Evolutionary conservation across 2,113 vertebrate species (phyloP).

Genomic region (Lota lota): DNA sequence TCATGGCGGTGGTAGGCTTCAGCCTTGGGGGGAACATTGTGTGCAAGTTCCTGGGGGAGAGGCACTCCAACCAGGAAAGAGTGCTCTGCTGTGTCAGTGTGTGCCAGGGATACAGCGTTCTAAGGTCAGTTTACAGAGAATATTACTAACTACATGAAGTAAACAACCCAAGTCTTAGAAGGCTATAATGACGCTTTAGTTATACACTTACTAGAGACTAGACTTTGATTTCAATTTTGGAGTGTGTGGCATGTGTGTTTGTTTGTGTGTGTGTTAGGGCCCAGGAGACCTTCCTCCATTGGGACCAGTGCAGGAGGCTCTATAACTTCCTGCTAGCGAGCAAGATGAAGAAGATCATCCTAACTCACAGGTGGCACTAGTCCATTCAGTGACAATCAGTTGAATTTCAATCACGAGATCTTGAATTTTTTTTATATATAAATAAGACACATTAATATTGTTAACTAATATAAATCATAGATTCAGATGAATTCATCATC

Average conservation of each 20-base stretch:
- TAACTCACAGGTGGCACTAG: conserved; percentile 82
- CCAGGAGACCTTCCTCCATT: conserved; percentile 91
- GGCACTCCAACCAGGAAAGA: conserved; percentile 81
- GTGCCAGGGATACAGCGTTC: conserved; percentile 88
- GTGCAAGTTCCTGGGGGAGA: conserved; percentile 90
- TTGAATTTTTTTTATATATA: too few relatives aligned
- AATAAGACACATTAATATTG: neutral
- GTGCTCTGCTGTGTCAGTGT: conserved; percentile 89
- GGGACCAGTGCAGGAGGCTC: conserved; percentile 90
- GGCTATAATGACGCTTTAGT: neutral
- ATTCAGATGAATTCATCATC: too few relatives aligned
- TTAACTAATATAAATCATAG: neutral
- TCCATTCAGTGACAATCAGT: neutral
- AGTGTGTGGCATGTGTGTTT: neutral
- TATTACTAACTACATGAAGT: neutral
- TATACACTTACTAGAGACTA: neutral
- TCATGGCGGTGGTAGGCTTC: conserved; percentile 86
- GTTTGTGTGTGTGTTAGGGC: conserved; percentile 65
- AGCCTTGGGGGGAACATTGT: conserved; percentile 92
- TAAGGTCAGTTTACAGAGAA: conserved; percentile 73
- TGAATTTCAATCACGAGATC: too few relatives aligned
- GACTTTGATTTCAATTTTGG: neutral
- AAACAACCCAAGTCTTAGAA: neutral
- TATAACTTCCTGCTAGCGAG: conserved; percentile 92
- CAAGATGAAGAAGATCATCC: conserved; percentile 93